A percentile compares a stretch with the other conserved stretches of the same genome.
Conservation (phyloP, 1,140 invertebrate genomes). For the Arion vulgaris region DNA sequence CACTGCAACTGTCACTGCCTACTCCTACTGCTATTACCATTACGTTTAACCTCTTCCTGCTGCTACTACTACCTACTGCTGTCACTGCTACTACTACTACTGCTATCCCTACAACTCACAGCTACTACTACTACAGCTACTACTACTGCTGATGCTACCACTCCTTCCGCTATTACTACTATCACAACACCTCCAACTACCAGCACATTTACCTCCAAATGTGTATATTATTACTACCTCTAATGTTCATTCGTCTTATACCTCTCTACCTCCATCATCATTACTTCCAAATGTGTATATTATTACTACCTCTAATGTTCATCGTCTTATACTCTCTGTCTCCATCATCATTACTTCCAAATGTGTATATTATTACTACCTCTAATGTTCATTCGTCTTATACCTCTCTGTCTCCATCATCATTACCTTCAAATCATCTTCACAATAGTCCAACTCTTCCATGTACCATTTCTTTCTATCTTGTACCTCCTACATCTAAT, state of each 20-base stretch:
- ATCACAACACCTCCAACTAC: background rate
- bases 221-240: constrained; percentile 3
- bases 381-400: background rate
- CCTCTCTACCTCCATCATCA: background rate
- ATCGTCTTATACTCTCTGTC: background rate
- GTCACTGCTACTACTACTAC: background rate
- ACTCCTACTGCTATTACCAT: constrained; percentile 12
- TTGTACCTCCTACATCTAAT: too few relatives aligned
- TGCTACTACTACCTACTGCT: constrained; percentile 19
- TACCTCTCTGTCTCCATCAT: background rate
- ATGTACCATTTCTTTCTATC: too few relatives aligned
- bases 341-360: background rate
- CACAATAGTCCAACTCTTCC: too few relatives aligned
- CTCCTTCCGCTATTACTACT: constrained; percentile 1
- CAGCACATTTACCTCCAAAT: background rate
- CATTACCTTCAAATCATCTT: background rate
- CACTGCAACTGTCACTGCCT: background rate
- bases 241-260: background rate
- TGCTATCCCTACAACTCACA: background rate
- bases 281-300: background rate
- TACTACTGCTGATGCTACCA: background rate
- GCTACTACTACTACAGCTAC: constrained; percentile 13
- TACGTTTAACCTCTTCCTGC: constrained; percentile 13
- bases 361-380: constrained; percentile 3
- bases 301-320: constrained; percentile 5